Conservation (phyloP, 2,888 invertebrate genomes). For the Tetropium fuscum region DNA sequence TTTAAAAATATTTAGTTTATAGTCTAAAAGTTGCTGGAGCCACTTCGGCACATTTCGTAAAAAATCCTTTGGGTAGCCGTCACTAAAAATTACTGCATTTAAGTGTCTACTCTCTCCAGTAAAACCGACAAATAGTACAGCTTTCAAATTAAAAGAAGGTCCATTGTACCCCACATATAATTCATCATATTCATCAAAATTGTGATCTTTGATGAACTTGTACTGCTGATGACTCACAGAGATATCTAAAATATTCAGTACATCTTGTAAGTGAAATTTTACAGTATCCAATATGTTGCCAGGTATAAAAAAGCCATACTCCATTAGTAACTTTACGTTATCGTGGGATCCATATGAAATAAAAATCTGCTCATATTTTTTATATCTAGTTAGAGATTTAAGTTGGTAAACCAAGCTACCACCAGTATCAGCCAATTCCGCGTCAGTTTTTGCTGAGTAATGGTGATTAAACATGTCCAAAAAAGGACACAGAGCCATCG, state of each 20-base stretch:
- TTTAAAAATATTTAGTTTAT: slow-evolving; percentile 30
- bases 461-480: slow-evolving; percentile 93
- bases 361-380: slow-evolving; percentile 81
- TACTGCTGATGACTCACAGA: slow-evolving; percentile 63
- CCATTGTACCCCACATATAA: slow-evolving; percentile 75
- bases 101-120: slow-evolving; percentile 40
- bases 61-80: slow-evolving; percentile 47
- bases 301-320: slow-evolving; percentile 84
- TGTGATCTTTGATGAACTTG: slow-evolving; percentile 74
- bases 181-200: slow-evolving; percentile 68
- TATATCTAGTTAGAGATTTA: slow-evolving; percentile 68
- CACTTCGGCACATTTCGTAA: slow-evolving; percentile 1
- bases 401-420: slow-evolving; percentile 69
- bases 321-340: slow-evolving; percentile 82
- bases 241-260: slow-evolving; percentile 40
- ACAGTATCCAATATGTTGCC: slow-evolving; percentile 50
- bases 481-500: slow-evolving; percentile 86
- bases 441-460: slow-evolving; percentile 70
- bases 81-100: slow-evolving; percentile 45
- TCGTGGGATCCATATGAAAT: slow-evolving; percentile 90
- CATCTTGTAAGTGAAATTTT: slow-evolving; percentile 42
- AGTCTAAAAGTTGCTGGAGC: slow-evolving; percentile 27
- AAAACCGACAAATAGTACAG: slow-evolving; percentile 55
- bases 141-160: slow-evolving; percentile 75
- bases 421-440: slow-evolving; percentile 55